These are phyloP conservation scores for Cervus canadensis DNA, from an alignment of 2,113 vertebrate genomes.

Conservation along the genomic window DNA sequence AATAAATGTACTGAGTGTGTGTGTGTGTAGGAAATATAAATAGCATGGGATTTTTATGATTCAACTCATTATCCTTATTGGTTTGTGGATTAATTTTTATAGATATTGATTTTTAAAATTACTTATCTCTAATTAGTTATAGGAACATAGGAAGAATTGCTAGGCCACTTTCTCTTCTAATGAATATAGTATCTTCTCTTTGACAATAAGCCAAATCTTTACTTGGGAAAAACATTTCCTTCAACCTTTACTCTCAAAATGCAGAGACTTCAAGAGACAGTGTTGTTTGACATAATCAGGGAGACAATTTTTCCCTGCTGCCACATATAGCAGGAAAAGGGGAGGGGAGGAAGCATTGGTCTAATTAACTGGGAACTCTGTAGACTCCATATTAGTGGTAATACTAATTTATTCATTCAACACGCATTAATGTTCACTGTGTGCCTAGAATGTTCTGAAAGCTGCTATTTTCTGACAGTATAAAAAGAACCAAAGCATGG, in stretches of 20 bases:
- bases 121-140: constrained; percentile 53
- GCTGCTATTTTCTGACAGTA: not conserved
- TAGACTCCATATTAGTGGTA: not conserved
- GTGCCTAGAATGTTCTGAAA: not conserved
- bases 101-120: constrained; percentile 36
- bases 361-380: not conserved
- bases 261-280: not conserved
- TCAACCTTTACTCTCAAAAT: constrained; percentile 19
- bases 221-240: not conserved
- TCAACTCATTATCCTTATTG: constrained; percentile 45
- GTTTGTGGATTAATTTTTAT: constrained; percentile 44
- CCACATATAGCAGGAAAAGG: not conserved
- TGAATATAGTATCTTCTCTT: not conserved
- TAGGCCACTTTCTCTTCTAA: not conserved
- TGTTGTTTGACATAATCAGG: not conserved
- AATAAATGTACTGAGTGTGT: constrained; percentile 54
- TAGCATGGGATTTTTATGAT: constrained; percentile 51
- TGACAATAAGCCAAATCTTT: not conserved
- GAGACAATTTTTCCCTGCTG: not conserved
- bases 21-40: constrained; percentile 11
- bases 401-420: not conserved
- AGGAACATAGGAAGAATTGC: constrained; percentile 21
- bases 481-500: not conserved
- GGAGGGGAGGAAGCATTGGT: not conserved
- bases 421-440: not conserved